phyloP scores from a whole-genome alignment of 2,888 invertebrate genomes.

The Tryphoninae sp. region DNA sequence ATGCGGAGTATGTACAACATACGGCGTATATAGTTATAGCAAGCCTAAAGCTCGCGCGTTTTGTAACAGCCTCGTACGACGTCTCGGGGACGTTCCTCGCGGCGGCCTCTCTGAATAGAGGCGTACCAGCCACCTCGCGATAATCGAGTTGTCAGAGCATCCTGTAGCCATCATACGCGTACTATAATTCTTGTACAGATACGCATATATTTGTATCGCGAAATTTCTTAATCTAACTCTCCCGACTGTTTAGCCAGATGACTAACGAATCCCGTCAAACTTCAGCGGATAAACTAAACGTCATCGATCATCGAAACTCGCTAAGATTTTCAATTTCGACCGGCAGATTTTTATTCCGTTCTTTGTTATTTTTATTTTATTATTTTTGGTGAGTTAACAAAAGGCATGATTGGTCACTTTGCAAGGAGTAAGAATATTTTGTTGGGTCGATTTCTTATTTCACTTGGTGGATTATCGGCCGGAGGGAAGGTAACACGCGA shows the following conservation, averaged over 20 bases:
- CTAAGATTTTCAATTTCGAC: not conserved
- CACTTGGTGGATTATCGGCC: not conserved
- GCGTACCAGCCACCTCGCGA: conserved; percentile 66
- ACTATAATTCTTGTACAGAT: conserved; percentile 30
- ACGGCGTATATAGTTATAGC: conserved; percentile 58
- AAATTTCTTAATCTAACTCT: not conserved
- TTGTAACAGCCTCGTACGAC: conserved; percentile 73
- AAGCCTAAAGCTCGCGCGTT: conserved; percentile 71
- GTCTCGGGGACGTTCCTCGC: conserved; percentile 41
- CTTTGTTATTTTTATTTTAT: not conserved
- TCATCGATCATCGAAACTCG: not conserved
- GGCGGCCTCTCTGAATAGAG: conserved; percentile 69
- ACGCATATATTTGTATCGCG: conserved; percentile 16
- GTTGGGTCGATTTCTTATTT: not conserved
- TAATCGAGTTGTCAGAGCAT: conserved; percentile 72
- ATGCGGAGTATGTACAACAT: not conserved
- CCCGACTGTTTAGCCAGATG: not conserved
- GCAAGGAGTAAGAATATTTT: not conserved
- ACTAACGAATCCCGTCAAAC: not conserved
- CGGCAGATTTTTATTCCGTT: not conserved
- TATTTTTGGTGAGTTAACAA: no score
- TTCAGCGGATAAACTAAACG: not conserved
- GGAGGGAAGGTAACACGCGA: not conserved
- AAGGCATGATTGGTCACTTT: no score
- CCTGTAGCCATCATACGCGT: conserved; percentile 65